phyloP scores from a whole-genome alignment of 1,140 invertebrate genomes.

The Hydropsyche tenuis region DNA sequence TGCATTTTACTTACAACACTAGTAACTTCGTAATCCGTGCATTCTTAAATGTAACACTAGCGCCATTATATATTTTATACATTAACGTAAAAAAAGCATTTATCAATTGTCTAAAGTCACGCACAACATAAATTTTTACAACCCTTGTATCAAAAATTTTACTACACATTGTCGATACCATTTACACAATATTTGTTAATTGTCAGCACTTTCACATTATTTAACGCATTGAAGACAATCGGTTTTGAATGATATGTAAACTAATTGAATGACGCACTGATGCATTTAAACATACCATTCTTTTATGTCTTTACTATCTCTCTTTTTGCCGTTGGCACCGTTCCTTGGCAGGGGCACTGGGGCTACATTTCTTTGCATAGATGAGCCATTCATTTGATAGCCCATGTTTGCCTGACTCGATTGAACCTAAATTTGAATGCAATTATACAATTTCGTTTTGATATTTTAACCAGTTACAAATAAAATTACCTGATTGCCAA shows the following conservation, averaged over 20 bases:
- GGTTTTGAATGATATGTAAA: neutral
- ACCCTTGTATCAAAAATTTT: constrained; percentile 20
- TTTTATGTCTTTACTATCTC: constrained; percentile 87
- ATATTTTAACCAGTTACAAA: neutral
- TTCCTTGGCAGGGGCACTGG: constrained; percentile 58
- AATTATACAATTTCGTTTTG: constrained; percentile 1
- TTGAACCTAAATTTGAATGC: constrained; percentile 46
- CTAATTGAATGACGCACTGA: neutral
- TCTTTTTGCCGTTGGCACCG: constrained; percentile 70
- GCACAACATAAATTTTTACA: constrained; percentile 1
- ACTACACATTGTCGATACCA: neutral
- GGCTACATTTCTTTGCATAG: constrained; percentile 45
- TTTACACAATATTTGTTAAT: neutral
- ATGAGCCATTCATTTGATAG: constrained; percentile 49
- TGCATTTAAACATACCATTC: constrained; percentile 86
- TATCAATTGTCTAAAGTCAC: neutral
- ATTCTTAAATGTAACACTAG: constrained; percentile 41
- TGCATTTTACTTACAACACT: constrained; percentile 41
- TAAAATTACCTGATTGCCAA: constrained; percentile 66
- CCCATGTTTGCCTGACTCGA: constrained; percentile 47
- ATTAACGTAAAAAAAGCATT: constrained; percentile 30
- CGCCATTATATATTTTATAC: constrained; percentile 24
- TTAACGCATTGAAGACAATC: neutral
- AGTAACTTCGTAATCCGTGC: constrained; percentile 45
- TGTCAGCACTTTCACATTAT: neutral